These are phyloP conservation scores for Troides oblongomaculatus DNA, from an alignment of 2,888 invertebrate species.

Conservation along the genomic window DNA sequence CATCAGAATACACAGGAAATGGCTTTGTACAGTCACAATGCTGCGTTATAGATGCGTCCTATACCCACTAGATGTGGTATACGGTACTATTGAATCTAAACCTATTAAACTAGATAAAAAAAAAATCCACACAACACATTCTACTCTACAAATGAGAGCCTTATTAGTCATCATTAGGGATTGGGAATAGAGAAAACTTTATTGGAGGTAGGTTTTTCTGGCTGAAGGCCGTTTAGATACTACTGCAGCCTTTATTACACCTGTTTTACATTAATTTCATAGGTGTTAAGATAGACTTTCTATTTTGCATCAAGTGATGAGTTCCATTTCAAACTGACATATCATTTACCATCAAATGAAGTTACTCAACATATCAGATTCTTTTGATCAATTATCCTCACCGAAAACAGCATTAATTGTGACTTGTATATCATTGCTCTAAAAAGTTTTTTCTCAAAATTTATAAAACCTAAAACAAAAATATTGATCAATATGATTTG, in stretches of 20 bases:
- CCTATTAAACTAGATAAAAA: background rate
- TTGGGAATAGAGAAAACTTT: too few species aligned
- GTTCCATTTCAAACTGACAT: too few species aligned
- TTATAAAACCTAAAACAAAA: background rate
- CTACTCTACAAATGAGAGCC: too few species aligned
- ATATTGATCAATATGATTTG: slow-evolving; percentile 6
- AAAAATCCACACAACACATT: background rate
- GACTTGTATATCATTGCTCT: background rate
- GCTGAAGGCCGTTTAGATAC: too few species aligned
- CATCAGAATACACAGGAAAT: slow-evolving; percentile 33
- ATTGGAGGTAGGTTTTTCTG: too few species aligned
- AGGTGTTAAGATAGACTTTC: too few species aligned
- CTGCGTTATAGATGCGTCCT: slow-evolving; percentile 9
- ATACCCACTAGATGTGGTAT: slow-evolving; percentile 12
- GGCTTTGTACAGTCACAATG: slow-evolving; percentile 30
- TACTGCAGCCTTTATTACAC: too few species aligned
- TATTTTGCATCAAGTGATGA: too few species aligned
- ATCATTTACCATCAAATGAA: background rate
- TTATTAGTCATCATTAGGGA: too few species aligned
- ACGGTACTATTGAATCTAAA: background rate
- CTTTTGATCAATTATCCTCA: background rate
- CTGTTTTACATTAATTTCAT: too few species aligned
- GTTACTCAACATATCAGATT: background rate
- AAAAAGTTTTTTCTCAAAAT: background rate
- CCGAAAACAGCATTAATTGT: background rate